phyloP scores from a whole-genome alignment of 2,888 invertebrate species.

The Diaprepes abbreviatus region DNA sequence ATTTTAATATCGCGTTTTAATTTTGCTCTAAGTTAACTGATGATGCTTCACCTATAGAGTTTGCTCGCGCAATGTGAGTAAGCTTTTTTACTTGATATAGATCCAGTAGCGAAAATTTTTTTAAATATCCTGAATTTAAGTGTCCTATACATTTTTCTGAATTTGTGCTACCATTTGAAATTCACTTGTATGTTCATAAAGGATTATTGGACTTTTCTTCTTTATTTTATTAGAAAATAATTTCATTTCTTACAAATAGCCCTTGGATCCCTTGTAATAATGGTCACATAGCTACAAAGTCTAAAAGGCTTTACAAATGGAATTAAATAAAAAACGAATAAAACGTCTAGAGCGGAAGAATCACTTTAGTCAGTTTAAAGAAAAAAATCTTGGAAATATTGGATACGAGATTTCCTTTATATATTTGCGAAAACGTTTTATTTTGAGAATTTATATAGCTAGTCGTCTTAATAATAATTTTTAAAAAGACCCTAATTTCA shows the following conservation, averaged over 20 bases:
- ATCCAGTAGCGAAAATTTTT: too few relatives aligned
- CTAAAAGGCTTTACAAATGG: constrained; percentile 13
- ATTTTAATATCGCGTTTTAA: too few relatives aligned
- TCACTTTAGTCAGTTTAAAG: constrained; percentile 3
- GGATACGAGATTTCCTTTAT: neutral
- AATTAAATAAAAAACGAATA: constrained; percentile 18
- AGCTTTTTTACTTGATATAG: too few relatives aligned
- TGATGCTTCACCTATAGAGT: too few relatives aligned
- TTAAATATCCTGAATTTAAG: too few relatives aligned
- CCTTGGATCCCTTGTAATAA: constrained; percentile 13
- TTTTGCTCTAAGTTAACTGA: too few relatives aligned
- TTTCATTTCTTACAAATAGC: constrained; percentile 29
- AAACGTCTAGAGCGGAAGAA: constrained; percentile 15
- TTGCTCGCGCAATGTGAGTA: too few relatives aligned
- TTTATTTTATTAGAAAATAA: constrained; percentile 40
- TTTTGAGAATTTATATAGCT: too few relatives aligned
- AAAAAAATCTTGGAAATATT: neutral
- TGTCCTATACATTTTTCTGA: neutral
- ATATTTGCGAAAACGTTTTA: neutral
- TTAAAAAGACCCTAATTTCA: too few relatives aligned
- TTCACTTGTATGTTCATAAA: constrained; percentile 32
- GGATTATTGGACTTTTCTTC: constrained; percentile 32
- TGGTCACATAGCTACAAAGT: constrained; percentile 21
- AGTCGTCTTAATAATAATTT: too few relatives aligned
- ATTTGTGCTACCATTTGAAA: constrained; percentile 8